Base-by-base conservation (phyloP, 2,113 vertebrate genomes). In the Nipponia nippon region DNA sequence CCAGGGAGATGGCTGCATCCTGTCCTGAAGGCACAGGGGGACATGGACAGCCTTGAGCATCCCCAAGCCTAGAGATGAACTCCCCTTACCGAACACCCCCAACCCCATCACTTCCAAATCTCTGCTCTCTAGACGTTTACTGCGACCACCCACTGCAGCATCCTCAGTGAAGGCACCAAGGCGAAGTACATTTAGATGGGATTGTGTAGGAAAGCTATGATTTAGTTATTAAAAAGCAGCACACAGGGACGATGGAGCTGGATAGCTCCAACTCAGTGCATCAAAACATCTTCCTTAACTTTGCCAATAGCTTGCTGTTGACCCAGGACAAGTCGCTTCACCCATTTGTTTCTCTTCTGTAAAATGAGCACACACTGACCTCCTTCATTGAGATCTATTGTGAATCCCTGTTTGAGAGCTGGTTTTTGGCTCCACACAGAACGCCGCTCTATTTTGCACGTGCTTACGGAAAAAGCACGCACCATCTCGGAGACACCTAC, bases 61-160 rank as follows among this genome's bases (percentile, higher is more conserved):
- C 63, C n/a, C 10, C 25, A 46, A 30, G 40, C 46, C 55, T 55
- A 17, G 29, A 73, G 16, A 25, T 13, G 23, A 42, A 3, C 25
- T 34, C 47, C 20, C 22, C 36, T 50, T 20, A 25, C 22, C 1
- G 3, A 61, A 26, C 16, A 25, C 4, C 8, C 21, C 40, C 72
- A 62, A 22, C 4, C 16, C 25, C 22, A 23, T 19, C 13, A 0
- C 61, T 65, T 36, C 22, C 30, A 26, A 30, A 66, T 26, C 40
- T 55, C 59, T 23, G 6, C 5, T 1, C 40, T 62, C 36, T 7
- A 25, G 22, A 4, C 1, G 6, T 40, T 58, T 25, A 29, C 20
- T 2, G 3, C 1, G 9, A 76, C 5, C 26, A 27, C 40, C 7
- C 1, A 1, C 19, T 46, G 38, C n/a, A 17, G 53, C 3, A 1